These are phyloP conservation scores for Tipula confusa DNA, from an alignment of 2,888 invertebrate species.

Conservation along the genomic window DNA sequence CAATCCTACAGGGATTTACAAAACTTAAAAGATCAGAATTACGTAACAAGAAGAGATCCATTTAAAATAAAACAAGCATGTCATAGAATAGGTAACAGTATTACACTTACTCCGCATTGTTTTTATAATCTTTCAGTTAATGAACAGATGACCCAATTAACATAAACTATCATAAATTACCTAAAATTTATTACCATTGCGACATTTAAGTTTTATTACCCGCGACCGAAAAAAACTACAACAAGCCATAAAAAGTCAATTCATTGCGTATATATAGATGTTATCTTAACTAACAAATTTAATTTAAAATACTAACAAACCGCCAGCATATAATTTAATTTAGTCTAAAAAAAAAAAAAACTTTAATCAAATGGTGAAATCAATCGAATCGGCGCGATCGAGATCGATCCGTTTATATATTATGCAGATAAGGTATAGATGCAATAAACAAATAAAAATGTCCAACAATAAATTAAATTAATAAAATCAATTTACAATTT, in stretches of 20 bases:
- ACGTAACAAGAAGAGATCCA: too few relatives aligned
- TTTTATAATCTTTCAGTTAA: too few relatives aligned
- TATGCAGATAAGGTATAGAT: too few relatives aligned
- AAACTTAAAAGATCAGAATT: too few relatives aligned
- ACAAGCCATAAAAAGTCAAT: not conserved
- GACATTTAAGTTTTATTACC: not conserved
- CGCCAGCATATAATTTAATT: constrained; percentile 16
- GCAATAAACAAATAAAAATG: not conserved
- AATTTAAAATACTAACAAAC: not conserved
- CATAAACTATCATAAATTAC: not conserved
- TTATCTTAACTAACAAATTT: not conserved
- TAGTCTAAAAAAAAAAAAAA: not conserved
- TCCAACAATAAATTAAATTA: not conserved
- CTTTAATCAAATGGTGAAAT: not conserved
- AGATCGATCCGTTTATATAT: not conserved
- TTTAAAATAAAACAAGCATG: too few relatives aligned
- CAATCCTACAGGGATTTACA: too few relatives aligned
- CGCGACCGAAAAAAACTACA: not conserved
- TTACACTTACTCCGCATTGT: too few relatives aligned
- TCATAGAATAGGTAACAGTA: too few relatives aligned
- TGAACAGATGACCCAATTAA: not conserved
- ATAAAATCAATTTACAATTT: not conserved
- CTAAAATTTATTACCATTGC: not conserved
- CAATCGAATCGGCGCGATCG: not conserved
- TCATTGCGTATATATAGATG: not conserved